Conservation (phyloP, 2,797 vertebrate species). For the Esox lucius region DNA sequence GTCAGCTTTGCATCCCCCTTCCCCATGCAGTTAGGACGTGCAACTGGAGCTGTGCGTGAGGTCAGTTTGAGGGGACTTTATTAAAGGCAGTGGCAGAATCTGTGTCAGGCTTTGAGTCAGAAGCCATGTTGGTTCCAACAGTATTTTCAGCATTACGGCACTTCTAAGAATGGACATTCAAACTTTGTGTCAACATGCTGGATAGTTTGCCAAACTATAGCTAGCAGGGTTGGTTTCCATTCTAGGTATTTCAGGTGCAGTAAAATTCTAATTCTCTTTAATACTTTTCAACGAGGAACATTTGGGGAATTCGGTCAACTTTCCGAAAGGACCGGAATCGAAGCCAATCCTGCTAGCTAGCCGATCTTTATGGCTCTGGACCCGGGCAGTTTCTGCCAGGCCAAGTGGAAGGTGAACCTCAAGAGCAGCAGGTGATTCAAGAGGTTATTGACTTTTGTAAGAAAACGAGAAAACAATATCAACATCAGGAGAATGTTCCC, state of each 20-base stretch:
- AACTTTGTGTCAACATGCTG: slow-evolving; percentile 51
- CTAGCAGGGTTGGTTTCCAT: slow-evolving; percentile 40
- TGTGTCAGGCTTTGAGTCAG: not conserved
- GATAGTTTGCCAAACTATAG: slow-evolving; percentile 63
- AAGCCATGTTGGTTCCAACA: slow-evolving; percentile 41
- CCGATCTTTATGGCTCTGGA: not conserved
- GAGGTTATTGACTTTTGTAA: slow-evolving; percentile 69
- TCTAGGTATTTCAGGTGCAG: slow-evolving; percentile 50
- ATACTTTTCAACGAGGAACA: too few relatives aligned
- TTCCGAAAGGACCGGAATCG: too few relatives aligned
- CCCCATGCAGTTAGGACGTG: not conserved
- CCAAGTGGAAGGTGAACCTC: slow-evolving; percentile 63
- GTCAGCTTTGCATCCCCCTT: not conserved
- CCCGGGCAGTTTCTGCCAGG: slow-evolving; percentile 57
- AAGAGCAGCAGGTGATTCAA: slow-evolving; percentile 54
- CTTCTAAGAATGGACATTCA: slow-evolving; percentile 55
- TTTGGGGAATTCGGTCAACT: too few relatives aligned
- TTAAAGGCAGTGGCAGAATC: slow-evolving; percentile 38
- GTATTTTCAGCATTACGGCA: slow-evolving; percentile 37
- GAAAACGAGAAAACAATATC: slow-evolving; percentile 50
- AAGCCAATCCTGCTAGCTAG: not conserved
- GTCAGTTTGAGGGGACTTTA: not conserved
- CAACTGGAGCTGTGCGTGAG: not conserved
- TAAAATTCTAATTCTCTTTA: too few relatives aligned
- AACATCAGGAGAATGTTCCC: slow-evolving; percentile 69